Percentiles rank a stretch among this genome's conserved stretches.
These are phyloP conservation scores for Agapornis roseicollis DNA, from an alignment of 2,113 vertebrate species.

Conservation along the genomic window DNA sequence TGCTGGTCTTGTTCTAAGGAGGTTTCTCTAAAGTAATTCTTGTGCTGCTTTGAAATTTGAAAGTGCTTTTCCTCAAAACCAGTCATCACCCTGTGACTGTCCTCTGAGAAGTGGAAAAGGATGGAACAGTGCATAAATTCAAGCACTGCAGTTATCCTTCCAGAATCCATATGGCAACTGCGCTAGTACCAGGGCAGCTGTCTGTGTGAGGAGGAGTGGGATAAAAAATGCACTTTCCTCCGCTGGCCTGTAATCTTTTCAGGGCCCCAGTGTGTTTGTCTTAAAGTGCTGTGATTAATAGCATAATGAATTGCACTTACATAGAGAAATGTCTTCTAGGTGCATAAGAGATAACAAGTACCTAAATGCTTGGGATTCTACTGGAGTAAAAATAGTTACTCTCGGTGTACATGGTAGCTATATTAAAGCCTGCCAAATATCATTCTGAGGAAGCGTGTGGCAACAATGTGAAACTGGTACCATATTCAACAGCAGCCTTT, in stretches of 20 bases:
- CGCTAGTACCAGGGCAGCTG: neutral
- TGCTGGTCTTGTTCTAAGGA: neutral
- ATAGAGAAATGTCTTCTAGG: neutral
- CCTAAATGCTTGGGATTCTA: neutral
- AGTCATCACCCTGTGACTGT: neutral
- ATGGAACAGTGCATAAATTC: neutral
- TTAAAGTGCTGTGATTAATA: neutral
- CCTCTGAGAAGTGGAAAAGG: neutral
- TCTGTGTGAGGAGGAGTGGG: neutral
- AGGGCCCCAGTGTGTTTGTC: neutral
- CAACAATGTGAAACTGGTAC: neutral
- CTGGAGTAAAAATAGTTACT: neutral
- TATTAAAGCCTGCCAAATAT: neutral
- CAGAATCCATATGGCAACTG: neutral
- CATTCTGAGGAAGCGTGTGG: neutral
- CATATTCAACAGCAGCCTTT: neutral
- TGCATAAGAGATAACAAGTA: neutral
- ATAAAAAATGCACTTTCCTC: accelerated
- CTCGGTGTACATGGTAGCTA: neutral
- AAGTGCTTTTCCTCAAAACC: neutral
- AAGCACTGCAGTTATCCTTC: neutral
- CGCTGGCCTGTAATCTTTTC: neutral
- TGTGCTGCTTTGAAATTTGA: neutral
- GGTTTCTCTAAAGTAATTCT: neutral
- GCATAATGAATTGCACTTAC: neutral